Base-by-base conservation (phyloP, 2,113 vertebrate genomes). In the Periophthalmodon schlosseri region DNA sequence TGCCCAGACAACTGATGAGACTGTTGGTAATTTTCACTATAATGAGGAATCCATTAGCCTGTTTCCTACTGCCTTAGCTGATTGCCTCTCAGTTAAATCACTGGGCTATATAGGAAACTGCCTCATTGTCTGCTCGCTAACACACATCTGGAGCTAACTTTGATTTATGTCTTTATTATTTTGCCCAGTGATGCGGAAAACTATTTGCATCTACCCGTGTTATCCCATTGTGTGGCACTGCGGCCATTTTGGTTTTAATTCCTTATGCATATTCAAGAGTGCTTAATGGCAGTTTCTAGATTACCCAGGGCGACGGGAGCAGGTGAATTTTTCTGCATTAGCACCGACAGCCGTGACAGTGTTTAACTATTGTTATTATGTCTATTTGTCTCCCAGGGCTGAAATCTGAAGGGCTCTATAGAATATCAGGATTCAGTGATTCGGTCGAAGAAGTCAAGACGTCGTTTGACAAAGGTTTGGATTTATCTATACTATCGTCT, bases 131-230 rank as follows among this genome's bases (percentile, higher is more conserved):
- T 89, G 76, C 73, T 70, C 79, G 70, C 82, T 81, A 90, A 84
- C 73, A 71, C 34, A 81, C 57, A 74, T 84, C 84, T 80, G 77
- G 34, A 76, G 79, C 87, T 87, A 84, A 83, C 74, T 88, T 87
- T 91, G 90, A 93, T 91, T 90, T 87, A 91, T 91, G 86, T 88
- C 89, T 91, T 87, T 87, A 89, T 91, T 91, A 90, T 88, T 87
- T 87, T 86, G 70, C 84, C 68, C 84, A 72, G 47, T 83, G 85
- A 81, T 86, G 89, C 88, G 77, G 83, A 87, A 91, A 91, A 89
- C 84, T 73, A 74, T 88, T 80, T 73, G 81, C 81, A 77, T 89
- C 73, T 71, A 77, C 67, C 77, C 72, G 64, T 74, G 83, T 85
- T 82, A 74, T 84, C 84, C 74, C 68, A 73, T 65, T 66, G 57